Percentiles rank a stretch among this genome's conserved stretches.
Evolutionary conservation across 2,797 vertebrate genomes (phyloP).

Genomic region (Eulemur coronatus): DNA sequence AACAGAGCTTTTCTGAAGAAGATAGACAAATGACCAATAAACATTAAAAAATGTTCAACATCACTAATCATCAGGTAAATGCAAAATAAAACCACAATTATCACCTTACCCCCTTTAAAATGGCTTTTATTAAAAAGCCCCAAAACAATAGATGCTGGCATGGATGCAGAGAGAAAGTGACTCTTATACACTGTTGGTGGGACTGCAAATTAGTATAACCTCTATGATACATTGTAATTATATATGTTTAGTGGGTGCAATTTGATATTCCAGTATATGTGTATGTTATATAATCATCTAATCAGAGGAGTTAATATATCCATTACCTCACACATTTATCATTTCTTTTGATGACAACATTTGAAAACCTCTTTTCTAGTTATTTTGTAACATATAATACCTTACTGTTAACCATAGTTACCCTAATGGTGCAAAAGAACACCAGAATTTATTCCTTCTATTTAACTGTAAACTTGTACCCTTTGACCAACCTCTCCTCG

Average conservation of each 20-base stretch:
- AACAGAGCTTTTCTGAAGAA: too few species aligned
- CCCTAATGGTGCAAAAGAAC: not conserved
- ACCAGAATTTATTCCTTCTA: not conserved
- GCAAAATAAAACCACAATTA: too few species aligned
- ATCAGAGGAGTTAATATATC: not conserved
- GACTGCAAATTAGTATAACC: too few species aligned
- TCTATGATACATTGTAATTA: not conserved
- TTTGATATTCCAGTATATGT: not conserved
- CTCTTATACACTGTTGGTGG: too few species aligned
- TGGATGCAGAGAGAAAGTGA: too few species aligned
- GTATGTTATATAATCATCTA: not conserved
- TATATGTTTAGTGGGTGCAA: not conserved
- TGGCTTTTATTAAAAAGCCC: too few species aligned
- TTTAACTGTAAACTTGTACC: not conserved
- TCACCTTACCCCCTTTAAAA: too few species aligned
- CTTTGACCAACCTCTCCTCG: not conserved
- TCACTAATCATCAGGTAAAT: too few species aligned
- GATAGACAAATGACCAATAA: too few species aligned
- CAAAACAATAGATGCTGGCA: too few species aligned
- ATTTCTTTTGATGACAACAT: not conserved
- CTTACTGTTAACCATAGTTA: not conserved
- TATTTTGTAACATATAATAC: not conserved
- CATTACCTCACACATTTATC: not conserved
- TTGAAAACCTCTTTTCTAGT: not conserved
- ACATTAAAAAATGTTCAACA: too few species aligned